Evolutionary conservation across 2,888 invertebrate genomes (phyloP).

Genomic region (Lithophane leautieri): DNA sequence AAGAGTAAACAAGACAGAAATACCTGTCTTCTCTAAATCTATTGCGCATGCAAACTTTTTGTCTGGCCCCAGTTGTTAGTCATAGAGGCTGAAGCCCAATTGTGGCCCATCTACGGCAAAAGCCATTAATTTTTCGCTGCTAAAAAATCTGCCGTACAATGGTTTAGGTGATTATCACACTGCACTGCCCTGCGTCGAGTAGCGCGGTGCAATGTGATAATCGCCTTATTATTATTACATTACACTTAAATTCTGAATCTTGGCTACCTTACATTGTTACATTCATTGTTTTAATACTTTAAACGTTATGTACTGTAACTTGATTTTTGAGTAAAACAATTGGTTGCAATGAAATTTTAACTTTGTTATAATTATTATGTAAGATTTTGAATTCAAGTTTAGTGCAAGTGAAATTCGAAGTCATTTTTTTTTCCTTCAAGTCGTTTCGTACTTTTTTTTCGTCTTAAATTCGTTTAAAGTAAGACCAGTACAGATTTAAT

Average conservation of each 20-base stretch:
- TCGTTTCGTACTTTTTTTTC: conserved; percentile 1
- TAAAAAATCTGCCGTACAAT: not conserved
- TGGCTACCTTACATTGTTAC: not conserved
- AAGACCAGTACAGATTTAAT: not conserved
- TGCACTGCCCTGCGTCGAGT: no score
- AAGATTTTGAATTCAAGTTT: not conserved
- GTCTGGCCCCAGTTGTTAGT: no score
- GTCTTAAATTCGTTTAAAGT: not conserved
- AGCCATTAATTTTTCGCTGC: not conserved
- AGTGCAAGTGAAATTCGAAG: not conserved
- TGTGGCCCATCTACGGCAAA: not conserved
- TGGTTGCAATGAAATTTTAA: not conserved
- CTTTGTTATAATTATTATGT: not conserved
- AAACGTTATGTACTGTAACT: not conserved
- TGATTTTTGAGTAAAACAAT: not conserved
- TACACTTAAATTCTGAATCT: not conserved
- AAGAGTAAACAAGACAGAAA: not conserved
- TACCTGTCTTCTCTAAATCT: not conserved
- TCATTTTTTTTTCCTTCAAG: not conserved
- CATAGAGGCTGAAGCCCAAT: not conserved
- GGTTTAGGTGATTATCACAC: no score
- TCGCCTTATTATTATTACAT: not conserved
- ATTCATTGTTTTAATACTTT: not conserved
- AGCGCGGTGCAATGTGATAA: no score
- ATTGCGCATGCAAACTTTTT: not conserved